phyloP scores from a whole-genome alignment of 2,797 vertebrate genomes.

The Acrocephalus scirpaceus region DNA sequence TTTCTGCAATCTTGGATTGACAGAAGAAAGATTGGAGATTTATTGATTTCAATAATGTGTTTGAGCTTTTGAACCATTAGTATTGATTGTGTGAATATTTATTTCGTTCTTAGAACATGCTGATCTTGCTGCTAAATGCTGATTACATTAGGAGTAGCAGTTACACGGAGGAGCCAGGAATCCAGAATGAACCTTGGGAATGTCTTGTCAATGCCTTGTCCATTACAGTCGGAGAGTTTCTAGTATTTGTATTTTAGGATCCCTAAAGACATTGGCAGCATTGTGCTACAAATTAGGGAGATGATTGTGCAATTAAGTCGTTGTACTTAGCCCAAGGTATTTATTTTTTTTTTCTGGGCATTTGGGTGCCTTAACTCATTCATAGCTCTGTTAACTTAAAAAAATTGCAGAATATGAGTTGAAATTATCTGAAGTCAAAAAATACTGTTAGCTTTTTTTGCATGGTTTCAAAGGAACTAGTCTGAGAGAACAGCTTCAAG shows the following conservation, averaged over 20 bases:
- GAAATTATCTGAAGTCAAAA: neutral
- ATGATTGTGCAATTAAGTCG: conserved; percentile 40
- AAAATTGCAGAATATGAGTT: neutral
- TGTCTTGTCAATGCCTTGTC: conserved; percentile 40
- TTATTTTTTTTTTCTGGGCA: conserved; percentile 34
- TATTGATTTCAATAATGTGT: conserved; percentile 36
- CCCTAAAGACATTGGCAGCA: conserved; percentile 5
- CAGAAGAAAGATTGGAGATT: conserved; percentile 9
- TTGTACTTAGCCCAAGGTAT: conserved; percentile 55
- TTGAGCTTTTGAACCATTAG: conserved; percentile 59
- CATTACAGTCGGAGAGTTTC: neutral
- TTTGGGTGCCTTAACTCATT: conserved; percentile 59
- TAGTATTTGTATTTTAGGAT: neutral
- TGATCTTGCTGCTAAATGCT: conserved; percentile 63
- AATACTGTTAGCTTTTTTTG: neutral
- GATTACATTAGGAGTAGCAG: conserved; percentile 45
- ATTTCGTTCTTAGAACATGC: conserved; percentile 53
- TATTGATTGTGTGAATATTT: conserved; percentile 65
- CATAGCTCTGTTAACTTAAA: conserved; percentile 35
- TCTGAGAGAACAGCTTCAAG: neutral
- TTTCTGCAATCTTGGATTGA: conserved; percentile 34
- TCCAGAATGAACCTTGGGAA: conserved; percentile 27
- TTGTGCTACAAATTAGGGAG: conserved; percentile 31
- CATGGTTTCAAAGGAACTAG: neutral
- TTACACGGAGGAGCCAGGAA: conserved; percentile 46